Conservation (phyloP, 92 coral and sea anemone genomes). For the Porites divaricata region DNA sequence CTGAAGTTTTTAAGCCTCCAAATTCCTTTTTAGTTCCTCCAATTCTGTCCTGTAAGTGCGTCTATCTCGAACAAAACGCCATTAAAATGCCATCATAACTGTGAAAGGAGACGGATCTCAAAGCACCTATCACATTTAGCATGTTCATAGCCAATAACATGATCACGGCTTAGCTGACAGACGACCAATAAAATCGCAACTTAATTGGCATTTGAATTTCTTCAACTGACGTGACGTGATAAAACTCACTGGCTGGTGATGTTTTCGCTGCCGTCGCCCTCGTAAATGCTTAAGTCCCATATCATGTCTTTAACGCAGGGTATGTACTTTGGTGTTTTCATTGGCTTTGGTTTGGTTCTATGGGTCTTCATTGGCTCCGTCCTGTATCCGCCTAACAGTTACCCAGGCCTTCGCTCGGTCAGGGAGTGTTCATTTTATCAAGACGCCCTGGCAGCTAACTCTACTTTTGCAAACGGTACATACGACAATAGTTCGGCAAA, state of each 20-base stretch:
- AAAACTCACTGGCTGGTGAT: background rate
- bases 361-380: slow-evolving; percentile 81
- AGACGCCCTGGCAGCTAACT: slow-evolving; percentile 33
- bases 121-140: no score
- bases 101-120: no score
- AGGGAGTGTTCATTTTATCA: slow-evolving; percentile 65
- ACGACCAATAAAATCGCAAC: no score
- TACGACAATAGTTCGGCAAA: background rate
- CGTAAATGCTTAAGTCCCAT: background rate
- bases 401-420: slow-evolving; percentile 75
- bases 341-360: slow-evolving; percentile 52
- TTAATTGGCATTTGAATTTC: no score
- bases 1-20: no score
- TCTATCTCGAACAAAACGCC: no score
- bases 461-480: slow-evolving; percentile 37
- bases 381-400: slow-evolving; percentile 78
- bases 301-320: slow-evolving; percentile 49
- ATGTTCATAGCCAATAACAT: no score
- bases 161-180: no score
- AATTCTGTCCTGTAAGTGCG: no score
- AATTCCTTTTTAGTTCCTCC: no score
- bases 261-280: no score
- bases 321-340: slow-evolving; percentile 71
- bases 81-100: no score
- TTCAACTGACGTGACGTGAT: background rate